Evolutionary conservation across 1,140 invertebrate species (phyloP), one percentile per base, ranked within the genome.

Genomic region (Hydropsyche tenuis): DNA sequence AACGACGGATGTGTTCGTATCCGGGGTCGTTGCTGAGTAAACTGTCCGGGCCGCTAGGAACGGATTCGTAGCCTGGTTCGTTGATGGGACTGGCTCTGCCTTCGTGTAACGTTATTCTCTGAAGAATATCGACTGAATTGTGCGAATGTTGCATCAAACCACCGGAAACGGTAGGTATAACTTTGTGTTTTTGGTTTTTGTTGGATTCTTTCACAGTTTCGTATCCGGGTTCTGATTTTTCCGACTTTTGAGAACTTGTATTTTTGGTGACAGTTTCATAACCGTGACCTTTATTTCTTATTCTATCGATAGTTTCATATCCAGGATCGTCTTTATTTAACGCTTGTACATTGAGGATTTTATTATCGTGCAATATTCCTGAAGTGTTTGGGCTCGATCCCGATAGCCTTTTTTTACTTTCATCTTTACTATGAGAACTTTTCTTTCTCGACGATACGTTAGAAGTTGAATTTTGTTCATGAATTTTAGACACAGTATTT

Each of bases 21-120:
- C 88, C 88, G 1, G 88, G 86, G 82, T 90, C 88, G 69, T 87
- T 88, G 78, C 84, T 87, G 18, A 86, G 81, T 18, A 88, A 82
- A 77, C 86, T 88, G 71, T 87, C 85, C 0, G 87, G 87, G 2
- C 86, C 87, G 74, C 85, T 87, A 51, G 85, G 83, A 5, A 82
- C 80, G n/a, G 79, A 80, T 9, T 81, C 81, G 76, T 84, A 84
- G 1, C 81, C 80, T 0, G 82, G 81, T 77, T 84, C 82, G 56
- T 77, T 72, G 1, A 68, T 68, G 12, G 72, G 69, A 70, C 70
- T 74, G 1, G 14, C 45, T 62, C 76, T 51, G 45, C 46, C 69
- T 25, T 76, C 75, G 22, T 74, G 65, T n/a, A 73, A 16, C 20
- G 75, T 70, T 62, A 62, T 64, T 27, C 72, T 65, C 7, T 76